Evolutionary conservation across 2,888 invertebrate genomes (phyloP).

Genomic region (Coremacera marginata): DNA sequence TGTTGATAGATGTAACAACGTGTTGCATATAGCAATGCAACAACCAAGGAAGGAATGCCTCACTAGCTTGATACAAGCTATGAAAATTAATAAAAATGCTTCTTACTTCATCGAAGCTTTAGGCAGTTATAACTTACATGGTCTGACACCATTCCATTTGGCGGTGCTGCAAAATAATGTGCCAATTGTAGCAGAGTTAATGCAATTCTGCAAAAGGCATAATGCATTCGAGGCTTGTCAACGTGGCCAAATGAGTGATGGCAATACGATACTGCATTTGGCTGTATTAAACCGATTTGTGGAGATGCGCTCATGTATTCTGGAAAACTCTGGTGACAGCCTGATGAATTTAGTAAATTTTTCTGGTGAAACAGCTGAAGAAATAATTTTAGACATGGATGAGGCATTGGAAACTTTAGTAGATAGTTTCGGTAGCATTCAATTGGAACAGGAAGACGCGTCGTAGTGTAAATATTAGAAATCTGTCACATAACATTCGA

Average conservation of each 20-base stretch:
- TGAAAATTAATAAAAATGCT: not conserved
- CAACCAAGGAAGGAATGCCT: not conserved
- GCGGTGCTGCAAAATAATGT: not conserved
- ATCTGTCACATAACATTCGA: too few relatives aligned
- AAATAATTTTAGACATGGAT: not conserved
- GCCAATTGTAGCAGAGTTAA: not conserved
- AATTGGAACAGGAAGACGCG: too few relatives aligned
- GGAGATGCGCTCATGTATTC: not conserved
- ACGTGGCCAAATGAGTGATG: constrained; percentile 1
- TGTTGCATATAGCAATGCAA: not conserved
- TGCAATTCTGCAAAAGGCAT: not conserved
- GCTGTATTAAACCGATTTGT: not conserved
- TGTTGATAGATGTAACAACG: not conserved
- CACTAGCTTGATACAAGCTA: not conserved
- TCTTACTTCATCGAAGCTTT: not conserved
- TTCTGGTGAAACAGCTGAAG: not conserved
- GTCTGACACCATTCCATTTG: not conserved
- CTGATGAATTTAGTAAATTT: not conserved
- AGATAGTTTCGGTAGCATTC: too few relatives aligned
- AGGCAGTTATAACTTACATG: not conserved
- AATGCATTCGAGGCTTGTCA: not conserved
- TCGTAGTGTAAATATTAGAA: too few relatives aligned
- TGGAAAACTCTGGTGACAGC: not conserved
- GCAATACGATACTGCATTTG: constrained; percentile 7
- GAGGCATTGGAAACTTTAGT: too few relatives aligned